These are phyloP conservation scores for Eretmocerus hayati DNA, from an alignment of 2,888 invertebrate genomes.

Conservation along the genomic window DNA sequence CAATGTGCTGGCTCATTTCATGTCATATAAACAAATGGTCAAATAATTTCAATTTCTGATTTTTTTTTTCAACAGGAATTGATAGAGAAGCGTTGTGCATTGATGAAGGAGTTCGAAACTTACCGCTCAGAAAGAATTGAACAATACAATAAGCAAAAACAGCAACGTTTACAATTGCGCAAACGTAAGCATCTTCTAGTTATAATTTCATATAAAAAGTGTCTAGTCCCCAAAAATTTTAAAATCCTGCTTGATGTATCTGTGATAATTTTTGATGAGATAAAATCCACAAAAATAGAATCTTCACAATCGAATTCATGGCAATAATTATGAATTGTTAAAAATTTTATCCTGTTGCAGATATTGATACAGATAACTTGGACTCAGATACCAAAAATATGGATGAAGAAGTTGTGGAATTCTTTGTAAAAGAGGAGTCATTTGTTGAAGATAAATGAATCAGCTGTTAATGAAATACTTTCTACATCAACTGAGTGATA, in stretches of 20 bases:
- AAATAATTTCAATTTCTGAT: background rate
- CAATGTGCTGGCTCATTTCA: no score
- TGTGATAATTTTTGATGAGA: no score
- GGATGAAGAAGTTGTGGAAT: slow-evolving; percentile 94
- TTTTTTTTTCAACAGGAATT: slow-evolving; percentile 56
- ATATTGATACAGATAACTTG: slow-evolving; percentile 88
- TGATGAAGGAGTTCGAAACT: slow-evolving; percentile 80
- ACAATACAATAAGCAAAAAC: slow-evolving; percentile 73
- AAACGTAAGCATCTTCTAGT: slow-evolving; percentile 60
- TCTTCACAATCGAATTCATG: no score
- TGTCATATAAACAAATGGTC: background rate
- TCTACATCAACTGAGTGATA: no score
- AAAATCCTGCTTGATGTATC: no score
- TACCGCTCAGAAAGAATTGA: slow-evolving; percentile 69
- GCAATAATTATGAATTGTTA: no score
- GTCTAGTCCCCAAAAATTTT: no score
- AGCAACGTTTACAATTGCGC: slow-evolving; percentile 75
- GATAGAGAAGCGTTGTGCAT: slow-evolving; percentile 81
- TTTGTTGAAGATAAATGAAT: slow-evolving; percentile 58
- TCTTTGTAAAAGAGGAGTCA: slow-evolving; percentile 94
- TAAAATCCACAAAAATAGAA: no score
- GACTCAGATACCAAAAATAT: slow-evolving; percentile 79
- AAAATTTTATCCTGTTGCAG: slow-evolving; percentile 50
- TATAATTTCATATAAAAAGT: background rate
- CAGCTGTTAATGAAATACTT: background rate